phyloP scores from a whole-genome alignment of 2,888 invertebrate species.

The Heteropelma amictum region DNA sequence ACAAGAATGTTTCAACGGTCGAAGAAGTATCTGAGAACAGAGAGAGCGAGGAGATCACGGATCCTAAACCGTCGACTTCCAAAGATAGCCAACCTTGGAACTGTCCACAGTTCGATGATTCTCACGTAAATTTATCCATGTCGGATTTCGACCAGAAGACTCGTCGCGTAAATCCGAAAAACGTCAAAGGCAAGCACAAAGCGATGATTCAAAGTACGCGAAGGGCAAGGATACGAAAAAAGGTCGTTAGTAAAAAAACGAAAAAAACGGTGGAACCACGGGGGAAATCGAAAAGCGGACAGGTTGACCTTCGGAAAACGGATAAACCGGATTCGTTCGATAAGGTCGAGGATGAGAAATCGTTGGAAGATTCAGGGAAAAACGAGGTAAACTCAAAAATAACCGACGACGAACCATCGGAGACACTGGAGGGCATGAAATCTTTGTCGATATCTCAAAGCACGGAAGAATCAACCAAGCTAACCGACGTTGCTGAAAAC shows the following conservation, averaged over 20 bases:
- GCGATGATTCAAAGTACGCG: slow-evolving; percentile 39
- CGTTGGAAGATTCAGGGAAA: not conserved
- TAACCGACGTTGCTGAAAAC: not conserved
- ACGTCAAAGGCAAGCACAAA: slow-evolving; percentile 10
- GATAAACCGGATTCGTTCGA: not conserved
- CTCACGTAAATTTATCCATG: not conserved
- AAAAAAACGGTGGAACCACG: not conserved
- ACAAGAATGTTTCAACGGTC: slow-evolving; percentile 20
- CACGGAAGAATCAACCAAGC: not conserved
- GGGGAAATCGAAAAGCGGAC: not conserved
- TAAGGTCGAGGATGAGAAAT: not conserved
- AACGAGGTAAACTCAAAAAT: not conserved
- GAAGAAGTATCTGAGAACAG: not conserved
- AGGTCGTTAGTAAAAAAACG: slow-evolving; percentile 12
- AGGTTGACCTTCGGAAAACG: too few species aligned
- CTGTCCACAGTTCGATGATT: slow-evolving; percentile 11
- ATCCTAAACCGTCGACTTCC: slow-evolving; percentile 66
- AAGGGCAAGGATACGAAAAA: slow-evolving; percentile 46
- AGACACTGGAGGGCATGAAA: slow-evolving; percentile 7
- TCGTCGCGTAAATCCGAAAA: not conserved
- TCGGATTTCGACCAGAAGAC: slow-evolving; percentile 12
- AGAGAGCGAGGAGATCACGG: slow-evolving; percentile 31
- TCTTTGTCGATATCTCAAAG: not conserved
- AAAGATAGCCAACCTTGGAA: slow-evolving; percentile 59
- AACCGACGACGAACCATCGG: not conserved